Base-by-base conservation (phyloP, 2,888 invertebrate species). In the Drosophila nr. fundita region DNA sequence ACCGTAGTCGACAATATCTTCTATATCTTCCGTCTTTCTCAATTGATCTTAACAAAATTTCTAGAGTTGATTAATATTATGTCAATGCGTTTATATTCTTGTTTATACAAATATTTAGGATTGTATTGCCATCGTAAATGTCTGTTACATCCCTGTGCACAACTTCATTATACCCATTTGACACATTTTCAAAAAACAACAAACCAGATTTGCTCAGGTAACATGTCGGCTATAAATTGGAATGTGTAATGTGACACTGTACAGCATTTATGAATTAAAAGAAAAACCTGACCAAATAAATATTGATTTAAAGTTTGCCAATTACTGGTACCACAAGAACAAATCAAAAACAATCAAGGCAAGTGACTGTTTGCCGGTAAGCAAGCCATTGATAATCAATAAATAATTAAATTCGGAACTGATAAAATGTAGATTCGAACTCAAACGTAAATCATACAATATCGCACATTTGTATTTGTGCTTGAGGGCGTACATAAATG, bases 261-360 rank as follows among this genome's bases (percentile, higher is more conserved):
- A 32, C 32, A 10, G 32, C 32, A 32, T 32, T 32, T 32, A 10
- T 32, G 67, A 73, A 68, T 78, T 73, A 61, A 73, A 29, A 67
- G 66, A 66, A 73, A 79, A 67, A 64, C 38, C 48, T 29, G 62
- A 29, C 38, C 63, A 68, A 68, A 73, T 76, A 32, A 61, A 50
- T 24, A 15, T 38, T 49, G 27, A 53, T 42, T 65, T 24, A 63
- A 64, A 21, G 42, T 32, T 29, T 21, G 15, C 4, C 24, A 50
- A 32, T 13, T n/a, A 42, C 24, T 8, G 50, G 15, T 55, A 18
- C 6, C 50, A 34, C 30, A 45, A 48, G 29, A 29, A 32, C n/a
- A 29, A 57, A 57, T 45, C 45, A n/a, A 48, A 27, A 4, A 13
- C 30, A 40, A 11, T 54, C 13, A 29, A 48, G 18, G 45, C 13